Base-by-base conservation (phyloP, 2,113 vertebrate genomes). In the Sebastes schlegelii region DNA sequence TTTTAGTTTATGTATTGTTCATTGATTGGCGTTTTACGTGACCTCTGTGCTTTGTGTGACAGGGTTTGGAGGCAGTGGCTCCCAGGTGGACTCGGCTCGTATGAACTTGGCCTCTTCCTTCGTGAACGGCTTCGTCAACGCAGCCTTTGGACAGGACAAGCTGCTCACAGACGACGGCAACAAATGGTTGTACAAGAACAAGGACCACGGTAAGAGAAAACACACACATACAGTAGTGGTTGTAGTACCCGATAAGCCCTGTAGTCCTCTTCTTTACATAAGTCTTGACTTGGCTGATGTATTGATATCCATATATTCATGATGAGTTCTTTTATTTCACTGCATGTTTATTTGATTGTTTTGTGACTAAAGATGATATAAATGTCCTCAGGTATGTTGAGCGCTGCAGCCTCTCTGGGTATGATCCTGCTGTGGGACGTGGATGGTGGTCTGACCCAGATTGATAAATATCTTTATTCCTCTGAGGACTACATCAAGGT, bases 401-500 rank as follows among this genome's bases (percentile, higher is more conserved):
- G 98, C 45, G 98, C 98, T 69, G 98, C 98, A 14, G 98, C 98
- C 0, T 99, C 98, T 0, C 94, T 99, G 87, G 98, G 98, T 54
- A 98, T 99, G 86, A 98, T 99, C 79, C 95, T 99, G 68, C 91
- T 99, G 51, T 99, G 98, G 98, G 98, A 99, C 0, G 98, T 99
- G 77, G 98, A 99, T 0, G 98, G 98, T 3, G 98, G 98, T 19
- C 96, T 99, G 65, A 99, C 98, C 0, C 98, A 99, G 93, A 99
- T 99, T 0, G 98, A 99, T 94, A 99, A 99, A 88, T 99, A 99
- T 83, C 95, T 99, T 12, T 99, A 99, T 85, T 99, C 98, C 0
- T 99, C 98, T 0, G 98, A 99, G 83, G 98, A 99, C 92, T 99
- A 99, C 88, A 99, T 99, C 84, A 99, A 99, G 97, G 98, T 99